These are phyloP conservation scores for Bujurquina vittata DNA, from an alignment of 2,113 vertebrate species.

Conservation along the genomic window DNA sequence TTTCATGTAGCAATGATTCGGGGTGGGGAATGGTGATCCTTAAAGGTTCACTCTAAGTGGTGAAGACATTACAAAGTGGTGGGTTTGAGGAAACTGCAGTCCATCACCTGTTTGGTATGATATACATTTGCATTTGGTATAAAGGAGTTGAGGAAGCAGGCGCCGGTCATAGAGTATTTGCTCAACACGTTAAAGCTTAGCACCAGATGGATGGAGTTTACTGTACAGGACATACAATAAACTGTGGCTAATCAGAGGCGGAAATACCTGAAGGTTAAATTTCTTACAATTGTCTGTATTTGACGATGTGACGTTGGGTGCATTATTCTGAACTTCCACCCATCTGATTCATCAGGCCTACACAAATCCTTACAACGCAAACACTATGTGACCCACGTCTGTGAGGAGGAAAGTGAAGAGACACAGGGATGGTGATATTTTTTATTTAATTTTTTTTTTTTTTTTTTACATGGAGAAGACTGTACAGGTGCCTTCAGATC, in stretches of 20 bases:
- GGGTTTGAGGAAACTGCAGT: slow-evolving; percentile 60
- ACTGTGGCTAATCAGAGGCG: slow-evolving; percentile 12
- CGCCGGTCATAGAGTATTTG: slow-evolving; percentile 50
- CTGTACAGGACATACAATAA: slow-evolving; percentile 29
- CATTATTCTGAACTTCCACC: slow-evolving; percentile 31
- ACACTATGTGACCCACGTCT: slow-evolving; percentile 56
- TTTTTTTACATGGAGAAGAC: slow-evolving; percentile 74
- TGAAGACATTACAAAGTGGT: slow-evolving; percentile 59
- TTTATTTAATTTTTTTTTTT: slow-evolving; percentile 37
- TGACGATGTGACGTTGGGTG: slow-evolving; percentile 23
- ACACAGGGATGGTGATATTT: slow-evolving; percentile 49
- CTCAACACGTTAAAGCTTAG: slow-evolving; percentile 19
- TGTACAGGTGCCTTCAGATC: slow-evolving; percentile 79
- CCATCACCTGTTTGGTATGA: slow-evolving; percentile 76
- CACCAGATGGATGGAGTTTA: slow-evolving; percentile 38
- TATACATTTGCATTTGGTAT: slow-evolving; percentile 81
- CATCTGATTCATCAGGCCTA: slow-evolving; percentile 48
- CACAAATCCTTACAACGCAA: slow-evolving; percentile 47
- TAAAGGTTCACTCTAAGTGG: slow-evolving; percentile 53
- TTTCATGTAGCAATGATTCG: slow-evolving; percentile 69
- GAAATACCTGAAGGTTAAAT: slow-evolving; percentile 53
- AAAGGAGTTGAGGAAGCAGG: slow-evolving; percentile 72
- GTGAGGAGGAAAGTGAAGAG: slow-evolving; percentile 59
- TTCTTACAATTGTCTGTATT: slow-evolving; percentile 13
- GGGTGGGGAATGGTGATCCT: slow-evolving; percentile 59